Evolutionary conservation across 2,888 invertebrate genomes (phyloP).

Genomic region (Nephrocerus scutellatus): DNA sequence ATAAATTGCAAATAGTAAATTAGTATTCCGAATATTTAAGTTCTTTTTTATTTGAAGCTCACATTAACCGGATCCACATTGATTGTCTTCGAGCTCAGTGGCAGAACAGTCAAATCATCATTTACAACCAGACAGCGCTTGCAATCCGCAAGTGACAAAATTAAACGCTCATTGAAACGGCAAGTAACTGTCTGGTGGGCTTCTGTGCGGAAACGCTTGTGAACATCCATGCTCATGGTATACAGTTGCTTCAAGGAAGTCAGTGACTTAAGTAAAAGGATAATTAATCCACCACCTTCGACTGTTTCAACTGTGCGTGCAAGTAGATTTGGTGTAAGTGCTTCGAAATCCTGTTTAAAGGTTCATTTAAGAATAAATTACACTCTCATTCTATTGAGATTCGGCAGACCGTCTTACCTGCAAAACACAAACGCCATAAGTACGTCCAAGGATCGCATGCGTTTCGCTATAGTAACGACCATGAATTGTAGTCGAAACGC

Average conservation of each 20-base stretch:
- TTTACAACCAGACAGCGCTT: conserved; percentile 87
- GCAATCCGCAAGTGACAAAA: conserved; percentile 83
- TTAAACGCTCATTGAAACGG: conserved; percentile 93
- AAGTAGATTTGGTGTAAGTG: conserved; percentile 91
- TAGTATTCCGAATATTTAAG: conserved; percentile 33
- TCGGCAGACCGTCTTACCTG: conserved; percentile 53
- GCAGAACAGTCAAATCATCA: conserved; percentile 85
- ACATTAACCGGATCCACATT: conserved; percentile 67
- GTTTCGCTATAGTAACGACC: conserved; percentile 97
- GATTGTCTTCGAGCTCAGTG: conserved; percentile 82
- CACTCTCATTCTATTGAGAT: conserved; percentile 32
- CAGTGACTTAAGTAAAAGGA: conserved; percentile 78
- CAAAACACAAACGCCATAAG: conserved; percentile 90
- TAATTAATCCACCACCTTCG: conserved; percentile 91
- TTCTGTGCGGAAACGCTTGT: conserved; percentile 85
- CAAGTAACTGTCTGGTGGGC: conserved; percentile 86
- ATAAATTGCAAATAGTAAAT: background rate
- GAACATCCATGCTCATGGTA: conserved; percentile 98
- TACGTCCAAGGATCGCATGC: conserved; percentile 94
- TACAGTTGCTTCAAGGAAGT: conserved; percentile 88
- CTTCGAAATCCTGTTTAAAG: conserved; percentile 75
- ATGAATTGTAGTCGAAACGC: conserved; percentile 92
- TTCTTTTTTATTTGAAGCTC: conserved; percentile 17
- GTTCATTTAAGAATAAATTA: background rate
- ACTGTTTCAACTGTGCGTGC: conserved; percentile 97